phyloP scores from a whole-genome alignment of 2,888 invertebrate species.

The Desoria tigrina region DNA sequence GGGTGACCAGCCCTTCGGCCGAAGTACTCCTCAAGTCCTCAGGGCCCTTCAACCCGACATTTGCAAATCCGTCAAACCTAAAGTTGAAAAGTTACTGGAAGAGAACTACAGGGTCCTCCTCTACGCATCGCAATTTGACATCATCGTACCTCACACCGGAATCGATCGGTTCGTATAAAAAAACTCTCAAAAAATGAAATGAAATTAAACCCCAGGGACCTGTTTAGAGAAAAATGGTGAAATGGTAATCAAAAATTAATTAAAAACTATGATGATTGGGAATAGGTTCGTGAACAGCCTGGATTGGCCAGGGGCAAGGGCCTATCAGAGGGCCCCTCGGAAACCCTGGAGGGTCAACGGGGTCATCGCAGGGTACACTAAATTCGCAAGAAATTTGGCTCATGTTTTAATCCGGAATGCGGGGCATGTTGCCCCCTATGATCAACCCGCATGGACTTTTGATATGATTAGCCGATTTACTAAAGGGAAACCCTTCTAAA shows the following conservation, averaged over 20 bases:
- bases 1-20: conserved; percentile 56
- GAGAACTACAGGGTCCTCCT: conserved; percentile 69
- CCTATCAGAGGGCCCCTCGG: conserved; percentile 68
- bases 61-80: conserved; percentile 76
- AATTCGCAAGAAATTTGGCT: conserved; percentile 67
- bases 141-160: conserved; percentile 83
- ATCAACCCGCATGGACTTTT: conserved; percentile 76
- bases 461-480: conserved; percentile 72
- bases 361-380: conserved; percentile 75
- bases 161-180: too few relatives aligned
- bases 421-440: conserved; percentile 79
- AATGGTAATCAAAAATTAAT: too few relatives aligned
- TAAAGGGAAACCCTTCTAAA: conserved; percentile 34
- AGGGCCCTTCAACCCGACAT: conserved; percentile 71
- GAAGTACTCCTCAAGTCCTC: conserved; percentile 63
- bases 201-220: too few relatives aligned
- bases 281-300: conserved; percentile 70
- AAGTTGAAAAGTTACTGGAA: conserved; percentile 67
- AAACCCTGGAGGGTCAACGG: conserved; percentile 68
- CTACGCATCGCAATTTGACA: conserved; percentile 88
- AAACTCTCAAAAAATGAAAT: too few relatives aligned
- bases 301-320: conserved; percentile 67
- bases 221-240: too few relatives aligned
- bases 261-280: too few relatives aligned
- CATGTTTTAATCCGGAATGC: conserved; percentile 75